Evolutionary conservation across 2,888 invertebrate genomes (phyloP), one percentile per base, ranked within the genome.

Genomic region (Archips crataeganus): DNA sequence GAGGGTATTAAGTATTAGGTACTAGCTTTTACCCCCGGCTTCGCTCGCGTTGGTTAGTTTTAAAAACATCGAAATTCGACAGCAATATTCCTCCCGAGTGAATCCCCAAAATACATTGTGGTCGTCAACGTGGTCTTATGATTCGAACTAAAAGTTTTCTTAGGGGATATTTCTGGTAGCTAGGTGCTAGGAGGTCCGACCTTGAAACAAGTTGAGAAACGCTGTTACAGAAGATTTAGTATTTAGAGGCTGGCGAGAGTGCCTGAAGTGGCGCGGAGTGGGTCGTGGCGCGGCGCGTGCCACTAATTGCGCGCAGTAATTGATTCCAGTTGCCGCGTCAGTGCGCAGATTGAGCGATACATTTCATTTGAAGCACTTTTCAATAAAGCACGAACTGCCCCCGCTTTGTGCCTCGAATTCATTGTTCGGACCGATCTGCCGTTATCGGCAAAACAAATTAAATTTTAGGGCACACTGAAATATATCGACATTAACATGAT

Each of bases 171-270:
- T n/a, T n/a, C n/a, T 36, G 5, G 4, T 36, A 4, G 36, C 5
- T 36, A 36, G 39, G 39, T 6, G 39, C 39, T 39, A 39, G 39
- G 1, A 6, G 39, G 6, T 39, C 5, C 39, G 5, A 3, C 4
- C 39, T 39, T 39, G 5, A 6, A 39, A 4, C 4, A 39, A 39
- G 39, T 39, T 39, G 39, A 6, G 39, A 5, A 39, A 39, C 39
- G 39, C 6, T 39, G 39, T 4, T 39, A 36, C 36, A 6, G 68
- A 64, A 68, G 57, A 69, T 68, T 57, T 73, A 57, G 67, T 62
- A 69, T 68, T 57, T 73, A 57, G 72, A 67, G 54, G 34, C 47
- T n/a, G 47, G 62, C 67, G 67, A 67, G 67, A 67, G 39, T 62
- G 62, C n/a, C 42, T 42, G 60, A 54, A 72, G 72, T 62, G 67